Base-by-base conservation (phyloP, 1,140 invertebrate species). In the Bombus sibiricus region DNA sequence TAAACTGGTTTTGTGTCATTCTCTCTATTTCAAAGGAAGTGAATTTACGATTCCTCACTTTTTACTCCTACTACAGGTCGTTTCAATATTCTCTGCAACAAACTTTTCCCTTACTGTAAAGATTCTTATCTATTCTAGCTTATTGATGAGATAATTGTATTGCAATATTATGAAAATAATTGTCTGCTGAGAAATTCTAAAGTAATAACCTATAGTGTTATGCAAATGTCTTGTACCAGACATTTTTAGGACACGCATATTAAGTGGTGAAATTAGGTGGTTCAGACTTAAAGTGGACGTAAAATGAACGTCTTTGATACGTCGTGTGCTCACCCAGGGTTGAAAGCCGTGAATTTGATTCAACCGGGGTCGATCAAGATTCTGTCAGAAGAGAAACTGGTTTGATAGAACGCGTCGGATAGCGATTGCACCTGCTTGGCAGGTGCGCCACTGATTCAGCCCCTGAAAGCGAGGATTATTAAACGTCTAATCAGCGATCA, bases 341-440 rank as follows among this genome's bases (percentile, higher is more conserved):
- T 62, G 59, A 28, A 62, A 62, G 59, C 59, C 59, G 59, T 62
- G 59, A 62, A n/a, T 62, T 62, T 62, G 59, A 62, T 62, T 62
- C 59, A 62, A 32, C n/a, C n/a, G n/a, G n/a, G 13, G 62, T 64
- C 62, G n/a, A 32, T 32, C 62, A n/a, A 64, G 62, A 64, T 32
- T 64, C 62, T 64, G 28, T 64, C 59, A 62, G 59, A n/a, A 5
- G 59, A 62, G 59, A 62, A 62, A 62, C 59, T 62, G 59, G 59
- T 62, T 62, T 62, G 28, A 62, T 62, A 62, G 59, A 64, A 47
- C 62, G 68, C 68, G 66, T 66, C 64, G 79, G 79, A 69, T 62
- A 59, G n/a, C 41, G 53, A 68, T 62, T 62, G 88, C 92, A 93
- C 91, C 92, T 93, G 92, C 88, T 85, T 75, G 73, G 91, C 92